These are phyloP conservation scores for Cosmia trapezina DNA, from an alignment of 2,888 invertebrate species.

Conservation along the genomic window DNA sequence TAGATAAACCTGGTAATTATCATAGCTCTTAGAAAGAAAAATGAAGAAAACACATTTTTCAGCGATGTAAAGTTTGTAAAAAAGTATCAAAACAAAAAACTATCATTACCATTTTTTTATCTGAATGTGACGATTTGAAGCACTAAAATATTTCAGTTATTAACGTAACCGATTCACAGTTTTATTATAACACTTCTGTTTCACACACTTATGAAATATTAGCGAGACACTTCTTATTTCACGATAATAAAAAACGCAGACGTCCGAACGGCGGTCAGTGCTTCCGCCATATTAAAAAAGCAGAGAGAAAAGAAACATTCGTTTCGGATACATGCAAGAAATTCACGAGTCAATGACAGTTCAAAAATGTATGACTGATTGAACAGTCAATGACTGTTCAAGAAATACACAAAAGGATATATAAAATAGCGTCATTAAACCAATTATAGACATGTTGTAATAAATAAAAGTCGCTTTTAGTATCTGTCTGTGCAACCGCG, in stretches of 20 bases:
- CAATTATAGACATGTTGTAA: too few relatives aligned
- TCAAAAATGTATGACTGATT: constrained; percentile 3
- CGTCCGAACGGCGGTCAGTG: constrained; percentile 88
- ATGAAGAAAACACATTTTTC: constrained; percentile 78
- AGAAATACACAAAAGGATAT: neutral
- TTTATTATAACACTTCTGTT: constrained; percentile 72
- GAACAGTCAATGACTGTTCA: too few relatives aligned
- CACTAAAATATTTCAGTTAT: constrained; percentile 57
- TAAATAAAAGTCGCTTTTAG: neutral
- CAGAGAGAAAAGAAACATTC: constrained; percentile 81
- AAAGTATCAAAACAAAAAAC: constrained; percentile 91
- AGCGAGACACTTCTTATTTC: constrained; percentile 75
- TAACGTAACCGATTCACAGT: constrained; percentile 65
- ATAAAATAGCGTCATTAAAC: neutral
- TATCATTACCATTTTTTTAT: constrained; percentile 90
- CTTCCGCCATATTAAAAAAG: constrained; percentile 89
- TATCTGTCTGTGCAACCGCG: neutral
- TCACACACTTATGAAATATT: constrained; percentile 75
- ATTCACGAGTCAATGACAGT: constrained; percentile 2
- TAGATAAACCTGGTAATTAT: constrained; percentile 54
- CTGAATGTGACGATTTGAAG: constrained; percentile 69
- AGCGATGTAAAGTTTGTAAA: constrained; percentile 86
- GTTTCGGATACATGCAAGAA: constrained; percentile 71
- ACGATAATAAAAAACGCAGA: constrained; percentile 81
- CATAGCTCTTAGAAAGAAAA: constrained; percentile 65